Base-by-base conservation (phyloP, 2,888 invertebrate genomes). In the Himalopsyche tibetana region DNA sequence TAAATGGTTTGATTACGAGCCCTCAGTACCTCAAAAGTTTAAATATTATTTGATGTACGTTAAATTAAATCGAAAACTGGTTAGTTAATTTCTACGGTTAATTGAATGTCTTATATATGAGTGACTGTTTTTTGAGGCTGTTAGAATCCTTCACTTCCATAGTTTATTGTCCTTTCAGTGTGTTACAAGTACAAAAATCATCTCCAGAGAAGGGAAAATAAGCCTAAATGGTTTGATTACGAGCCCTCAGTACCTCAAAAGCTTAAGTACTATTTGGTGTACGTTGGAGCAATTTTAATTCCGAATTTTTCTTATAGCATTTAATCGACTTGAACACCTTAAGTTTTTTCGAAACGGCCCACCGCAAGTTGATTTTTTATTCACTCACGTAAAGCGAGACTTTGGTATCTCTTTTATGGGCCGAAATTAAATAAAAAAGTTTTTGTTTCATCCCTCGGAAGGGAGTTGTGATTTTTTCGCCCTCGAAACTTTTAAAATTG, bases 361-460 rank as follows among this genome's bases (percentile, higher is more conserved):
- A 63, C 63, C 63, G 63, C 63, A 63, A 63, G 63, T 8, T 9
- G 63, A 63, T 63, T 63, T 85, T 85, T 82, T 63, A 45, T 81
- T 82, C 80, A 80, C 55, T 81, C 74, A 63, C 80, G 81, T 81
- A 84, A 81, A 45, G 81, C 84, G 84, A 80, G 81, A 84, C 12
- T 82, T 85, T 85, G 17, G 63, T 82, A 28, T 82, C 55, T 42
- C 45, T 79, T 63, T 63, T 82, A 19, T 80, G 51, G 55, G 85
- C 40, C 79, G 82, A 85, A 85, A 85, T 85, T 85, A 85, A 85
- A 85, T 85, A 85, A 85, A 82, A 85, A 85, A 55, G 38, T 85
- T 85, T 85, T 85, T 79, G 69, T 82, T 82, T 82, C 74, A 85
- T 82, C 55, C 1, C 63, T 19, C 63, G 63, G 63, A 19, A 63